Evolutionary conservation across 2,888 invertebrate genomes (phyloP).

Genomic region (Rhagonycha lutea): DNA sequence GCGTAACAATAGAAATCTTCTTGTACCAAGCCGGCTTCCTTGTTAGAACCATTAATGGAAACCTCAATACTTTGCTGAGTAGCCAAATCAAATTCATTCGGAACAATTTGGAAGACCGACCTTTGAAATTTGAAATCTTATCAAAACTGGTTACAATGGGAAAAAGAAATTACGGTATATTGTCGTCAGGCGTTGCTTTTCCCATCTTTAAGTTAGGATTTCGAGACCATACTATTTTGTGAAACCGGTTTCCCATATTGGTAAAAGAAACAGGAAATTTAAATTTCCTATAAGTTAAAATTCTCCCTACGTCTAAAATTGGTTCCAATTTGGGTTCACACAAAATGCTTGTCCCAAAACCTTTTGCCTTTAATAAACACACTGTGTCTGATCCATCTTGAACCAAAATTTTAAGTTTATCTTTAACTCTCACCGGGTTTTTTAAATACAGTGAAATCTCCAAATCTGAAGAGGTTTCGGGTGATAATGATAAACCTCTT

Average conservation of each 20-base stretch:
- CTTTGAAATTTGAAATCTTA: conserved; percentile 42
- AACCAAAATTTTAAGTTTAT: conserved; percentile 46
- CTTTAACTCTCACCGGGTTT: conserved; percentile 48
- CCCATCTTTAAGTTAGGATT: conserved; percentile 38
- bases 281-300: conserved; percentile 63
- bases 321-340: conserved; percentile 64
- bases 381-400: conserved; percentile 53
- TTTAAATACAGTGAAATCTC: conserved; percentile 47
- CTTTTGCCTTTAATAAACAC: conserved; percentile 62
- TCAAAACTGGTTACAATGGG: neutral
- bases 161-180: conserved; percentile 4
- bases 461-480: conserved; percentile 44
- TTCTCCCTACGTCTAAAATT: conserved; percentile 62
- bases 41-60: conserved; percentile 52
- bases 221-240: conserved; percentile 59
- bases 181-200: conserved; percentile 26
- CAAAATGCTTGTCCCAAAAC: conserved; percentile 68
- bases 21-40: conserved; percentile 54
- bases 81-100: conserved; percentile 56
- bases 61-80: conserved; percentile 56
- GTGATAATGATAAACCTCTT: conserved; percentile 40
- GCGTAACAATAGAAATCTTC: conserved; percentile 66
- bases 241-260: conserved; percentile 61
- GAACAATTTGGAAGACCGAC: conserved; percentile 57
- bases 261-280: conserved; percentile 56